Conservation (phyloP, 2,113 vertebrate genomes). For the Eidolon helvum region DNA sequence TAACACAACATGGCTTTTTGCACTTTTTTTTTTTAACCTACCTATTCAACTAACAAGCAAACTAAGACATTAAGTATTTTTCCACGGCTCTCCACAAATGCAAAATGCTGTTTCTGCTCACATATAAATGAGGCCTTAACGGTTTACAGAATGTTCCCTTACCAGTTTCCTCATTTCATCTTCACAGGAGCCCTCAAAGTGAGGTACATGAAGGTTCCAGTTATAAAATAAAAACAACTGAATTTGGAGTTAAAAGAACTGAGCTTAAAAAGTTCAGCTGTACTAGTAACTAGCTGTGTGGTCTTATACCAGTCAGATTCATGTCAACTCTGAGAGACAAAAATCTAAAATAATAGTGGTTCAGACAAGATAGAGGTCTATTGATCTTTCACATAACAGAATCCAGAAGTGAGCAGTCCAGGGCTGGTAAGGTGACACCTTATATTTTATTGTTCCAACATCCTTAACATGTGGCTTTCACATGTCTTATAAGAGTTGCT, state of each 20-base stretch:
- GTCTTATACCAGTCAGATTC: background rate
- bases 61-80: constrained; percentile 74
- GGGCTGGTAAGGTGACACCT: background rate
- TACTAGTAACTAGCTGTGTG: background rate
- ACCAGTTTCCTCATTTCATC: background rate
- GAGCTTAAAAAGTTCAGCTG: background rate
- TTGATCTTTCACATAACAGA: background rate
- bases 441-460: background rate
- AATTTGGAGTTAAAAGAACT: background rate
- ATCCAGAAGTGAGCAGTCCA: background rate
- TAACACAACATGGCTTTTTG: constrained; percentile 56
- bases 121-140: background rate
- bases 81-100: constrained; percentile 58
- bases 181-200: background rate
- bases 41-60: constrained; percentile 60
- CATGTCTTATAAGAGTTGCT: background rate
- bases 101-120: constrained; percentile 37
- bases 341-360: background rate
- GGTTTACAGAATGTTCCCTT: constrained; percentile 27
- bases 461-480: background rate
- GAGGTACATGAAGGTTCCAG: background rate
- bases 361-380: background rate
- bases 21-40: background rate
- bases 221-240: background rate
- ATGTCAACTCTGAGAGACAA: background rate